Conservation (phyloP, 2,888 invertebrate species). For the Aphidius colemani region DNA sequence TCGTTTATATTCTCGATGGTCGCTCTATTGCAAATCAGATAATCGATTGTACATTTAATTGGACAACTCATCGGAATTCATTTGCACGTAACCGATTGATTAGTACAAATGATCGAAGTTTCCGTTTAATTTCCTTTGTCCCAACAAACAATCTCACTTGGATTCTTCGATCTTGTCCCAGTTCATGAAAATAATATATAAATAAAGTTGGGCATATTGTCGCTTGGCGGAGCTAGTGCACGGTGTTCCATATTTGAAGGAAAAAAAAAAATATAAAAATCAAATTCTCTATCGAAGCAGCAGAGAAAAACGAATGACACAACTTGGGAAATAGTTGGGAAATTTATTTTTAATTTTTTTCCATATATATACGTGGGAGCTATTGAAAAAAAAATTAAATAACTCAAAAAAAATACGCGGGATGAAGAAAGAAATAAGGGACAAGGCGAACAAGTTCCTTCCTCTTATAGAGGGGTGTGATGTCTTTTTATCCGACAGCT, state of each 20-base stretch:
- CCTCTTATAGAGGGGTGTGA: conserved; percentile 44
- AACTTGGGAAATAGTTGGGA: background rate
- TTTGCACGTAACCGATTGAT: conserved; percentile 29
- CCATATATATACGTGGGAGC: background rate
- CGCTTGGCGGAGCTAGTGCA: conserved; percentile 18
- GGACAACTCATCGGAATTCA: conserved; percentile 25
- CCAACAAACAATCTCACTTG: conserved; percentile 8
- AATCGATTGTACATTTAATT: conserved; percentile 30
- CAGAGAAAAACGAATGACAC: background rate
- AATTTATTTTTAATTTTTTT: too few relatives aligned
- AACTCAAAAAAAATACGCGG: conserved; percentile 18
- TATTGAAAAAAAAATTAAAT: conserved; percentile 20
- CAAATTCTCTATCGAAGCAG: background rate
- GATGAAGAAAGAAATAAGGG: conserved; percentile 20
- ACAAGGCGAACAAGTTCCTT: conserved; percentile 27
- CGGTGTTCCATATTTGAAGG: background rate
- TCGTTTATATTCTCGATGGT: background rate
- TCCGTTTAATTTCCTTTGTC: conserved; percentile 31
- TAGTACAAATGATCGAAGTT: conserved; percentile 31
- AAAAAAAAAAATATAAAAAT: too few relatives aligned
- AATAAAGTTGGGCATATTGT: background rate
- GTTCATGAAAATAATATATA: background rate
- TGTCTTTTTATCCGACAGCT: conserved; percentile 48
- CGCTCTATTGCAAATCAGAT: conserved; percentile 11
- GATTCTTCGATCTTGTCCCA: background rate